Evolutionary conservation across 2,888 invertebrate genomes (phyloP).

Genomic region (Cephus sareptanus): DNA sequence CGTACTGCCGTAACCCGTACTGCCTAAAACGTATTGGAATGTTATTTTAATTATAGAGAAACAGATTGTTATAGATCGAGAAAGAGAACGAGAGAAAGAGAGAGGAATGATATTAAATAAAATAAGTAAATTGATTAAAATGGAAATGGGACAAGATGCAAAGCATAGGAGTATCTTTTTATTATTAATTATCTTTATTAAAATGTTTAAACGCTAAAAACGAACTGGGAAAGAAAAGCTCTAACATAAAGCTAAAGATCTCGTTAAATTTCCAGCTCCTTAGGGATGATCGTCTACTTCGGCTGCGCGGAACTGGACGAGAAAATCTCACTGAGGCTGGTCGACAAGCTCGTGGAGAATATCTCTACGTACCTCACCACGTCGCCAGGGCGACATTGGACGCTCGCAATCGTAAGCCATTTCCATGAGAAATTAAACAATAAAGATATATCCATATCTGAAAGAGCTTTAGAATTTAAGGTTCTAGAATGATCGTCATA

Average conservation of each 20-base stretch:
- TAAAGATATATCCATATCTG: background rate
- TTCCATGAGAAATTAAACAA: background rate
- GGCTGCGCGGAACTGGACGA: conserved; percentile 68
- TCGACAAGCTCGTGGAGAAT: conserved; percentile 71
- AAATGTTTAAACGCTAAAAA: no score
- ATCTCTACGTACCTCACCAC: conserved; percentile 71
- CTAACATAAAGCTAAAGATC: background rate
- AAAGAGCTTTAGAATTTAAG: background rate
- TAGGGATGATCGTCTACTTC: conserved; percentile 68
- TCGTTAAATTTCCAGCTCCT: conserved; percentile 63
- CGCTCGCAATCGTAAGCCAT: conserved; percentile 71
- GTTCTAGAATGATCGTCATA: background rate
- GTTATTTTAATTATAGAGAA: no score
- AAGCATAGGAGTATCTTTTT: no score
- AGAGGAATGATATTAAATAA: no score
- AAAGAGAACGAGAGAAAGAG: no score
- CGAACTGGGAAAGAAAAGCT: no score
- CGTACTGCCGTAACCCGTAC: no score
- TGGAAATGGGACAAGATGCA: no score
- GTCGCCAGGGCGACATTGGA: conserved; percentile 71
- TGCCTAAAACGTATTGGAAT: no score
- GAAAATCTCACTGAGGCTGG: conserved; percentile 72
- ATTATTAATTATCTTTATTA: no score
- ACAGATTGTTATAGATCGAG: no score
- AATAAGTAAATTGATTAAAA: no score